Percentiles rank a stretch among this genome's conserved stretches.
Evolutionary conservation across 2,113 vertebrate species (phyloP).

Genomic region (Hippocampus comes): DNA sequence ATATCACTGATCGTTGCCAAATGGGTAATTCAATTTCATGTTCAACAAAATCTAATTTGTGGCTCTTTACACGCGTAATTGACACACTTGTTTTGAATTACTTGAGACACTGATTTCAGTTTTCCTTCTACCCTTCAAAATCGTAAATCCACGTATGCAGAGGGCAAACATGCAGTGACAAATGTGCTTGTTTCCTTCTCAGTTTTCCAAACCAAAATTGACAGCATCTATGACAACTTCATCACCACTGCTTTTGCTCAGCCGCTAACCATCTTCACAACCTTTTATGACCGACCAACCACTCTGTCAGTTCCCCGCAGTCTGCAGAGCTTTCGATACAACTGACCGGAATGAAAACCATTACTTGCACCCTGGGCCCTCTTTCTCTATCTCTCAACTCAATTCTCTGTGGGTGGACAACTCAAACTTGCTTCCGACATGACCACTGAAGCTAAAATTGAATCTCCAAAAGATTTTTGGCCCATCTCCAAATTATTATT

Average conservation of each 20-base stretch:
- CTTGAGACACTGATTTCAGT: constrained; percentile 14
- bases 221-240: background rate
- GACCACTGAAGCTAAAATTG: background rate
- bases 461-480: background rate
- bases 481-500: too few relatives aligned
- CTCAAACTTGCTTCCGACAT: background rate
- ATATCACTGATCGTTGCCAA: constrained; percentile 38
- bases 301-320: background rate
- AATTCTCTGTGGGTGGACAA: too few relatives aligned
- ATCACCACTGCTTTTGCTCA: background rate
- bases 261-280: background rate
- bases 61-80: background rate
- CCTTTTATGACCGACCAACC: background rate
- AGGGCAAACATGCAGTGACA: background rate
- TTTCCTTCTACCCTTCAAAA: constrained; percentile 16
- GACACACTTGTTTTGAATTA: constrained; percentile 15
- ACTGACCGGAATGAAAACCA: background rate
- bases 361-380: background rate
- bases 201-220: background rate
- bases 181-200: background rate
- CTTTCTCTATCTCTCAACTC: background rate
- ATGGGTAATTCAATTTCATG: constrained; percentile 57
- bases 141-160: background rate
- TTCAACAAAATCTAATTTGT: constrained; percentile 57
- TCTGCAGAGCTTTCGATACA: background rate